These are phyloP conservation scores for Drosophila kurseongensis DNA, from an alignment of 1,140 invertebrate species.

Conservation along the genomic window DNA sequence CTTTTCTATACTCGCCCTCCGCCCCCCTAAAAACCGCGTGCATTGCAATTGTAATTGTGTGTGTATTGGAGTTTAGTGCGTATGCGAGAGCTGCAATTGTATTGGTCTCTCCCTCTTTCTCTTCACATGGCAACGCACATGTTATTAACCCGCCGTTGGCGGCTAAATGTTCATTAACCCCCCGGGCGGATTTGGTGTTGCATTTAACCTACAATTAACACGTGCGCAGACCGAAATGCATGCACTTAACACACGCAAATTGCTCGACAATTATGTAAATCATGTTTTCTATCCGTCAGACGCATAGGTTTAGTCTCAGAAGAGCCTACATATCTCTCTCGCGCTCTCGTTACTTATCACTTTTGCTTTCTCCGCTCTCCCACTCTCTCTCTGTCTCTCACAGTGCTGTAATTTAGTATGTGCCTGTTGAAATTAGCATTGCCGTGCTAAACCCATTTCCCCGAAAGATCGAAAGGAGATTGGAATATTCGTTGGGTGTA, in stretches of 20 bases:
- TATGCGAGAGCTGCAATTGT: slow-evolving; percentile 31
- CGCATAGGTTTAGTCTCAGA: slow-evolving; percentile 6
- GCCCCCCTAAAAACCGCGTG: slow-evolving; percentile 58
- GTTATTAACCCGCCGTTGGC: slow-evolving; percentile 46
- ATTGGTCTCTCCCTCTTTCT: slow-evolving; percentile 6
- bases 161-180: slow-evolving; percentile 71
- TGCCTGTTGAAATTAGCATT: slow-evolving; percentile 55
- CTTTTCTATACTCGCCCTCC: slow-evolving; percentile 22
- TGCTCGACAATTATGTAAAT: slow-evolving; percentile 70
- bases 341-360: slow-evolving; percentile 25
- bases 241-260: slow-evolving; percentile 44
- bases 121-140: slow-evolving; percentile 67
- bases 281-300: slow-evolving; percentile 62
- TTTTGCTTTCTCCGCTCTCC: slow-evolving; percentile 22
- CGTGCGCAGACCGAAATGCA: slow-evolving; percentile 63
- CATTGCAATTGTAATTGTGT: slow-evolving; percentile 58
- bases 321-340: slow-evolving; percentile 11
- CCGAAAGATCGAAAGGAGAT: slow-evolving; percentile 20
- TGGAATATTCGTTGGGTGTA: slow-evolving; percentile 8
- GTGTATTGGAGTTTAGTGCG: slow-evolving; percentile 24
- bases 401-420: slow-evolving; percentile 45
- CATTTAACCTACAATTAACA: slow-evolving; percentile 82
- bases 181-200: slow-evolving; percentile 54
- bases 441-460: slow-evolving; percentile 24
- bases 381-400: slow-evolving; percentile 12